These are phyloP conservation scores for Syndactyla subalaris DNA, from an alignment of 2,797 vertebrate species.

Conservation along the genomic window DNA sequence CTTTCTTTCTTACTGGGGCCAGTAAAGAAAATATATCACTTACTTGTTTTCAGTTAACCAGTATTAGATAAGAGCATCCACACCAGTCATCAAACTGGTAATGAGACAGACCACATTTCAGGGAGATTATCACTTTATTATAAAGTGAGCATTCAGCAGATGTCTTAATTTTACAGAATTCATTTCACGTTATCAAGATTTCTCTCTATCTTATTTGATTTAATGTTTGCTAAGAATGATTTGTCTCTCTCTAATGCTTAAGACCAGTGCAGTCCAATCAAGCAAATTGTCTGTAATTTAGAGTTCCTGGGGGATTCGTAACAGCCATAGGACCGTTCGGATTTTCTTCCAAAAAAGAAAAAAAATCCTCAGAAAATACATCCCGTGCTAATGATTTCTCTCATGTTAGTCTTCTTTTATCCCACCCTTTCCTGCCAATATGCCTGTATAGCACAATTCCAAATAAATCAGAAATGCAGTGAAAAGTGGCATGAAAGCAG, in stretches of 20 bases:
- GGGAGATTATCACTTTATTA: conserved; percentile 58
- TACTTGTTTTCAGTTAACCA: conserved; percentile 13
- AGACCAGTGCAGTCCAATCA: conserved; percentile 66
- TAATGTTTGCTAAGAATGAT: conserved; percentile 69
- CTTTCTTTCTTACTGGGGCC: background rate
- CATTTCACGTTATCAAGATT: conserved; percentile 69
- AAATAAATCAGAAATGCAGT: conserved; percentile 68
- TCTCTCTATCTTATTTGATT: conserved; percentile 68
- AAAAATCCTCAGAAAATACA: conserved; percentile 10
- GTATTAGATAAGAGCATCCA: conserved; percentile 29
- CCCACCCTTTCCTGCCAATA: conserved; percentile 63
- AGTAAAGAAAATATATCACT: background rate
- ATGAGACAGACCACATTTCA: conserved; percentile 55
- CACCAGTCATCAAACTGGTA: conserved; percentile 46
- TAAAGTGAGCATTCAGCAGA: conserved; percentile 27
- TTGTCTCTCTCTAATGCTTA: conserved; percentile 66
- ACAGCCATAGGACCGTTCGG: conserved; percentile 52
- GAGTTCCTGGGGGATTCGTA: conserved; percentile 62
- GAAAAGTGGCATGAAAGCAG: conserved; percentile 71
- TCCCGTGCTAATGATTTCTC: conserved; percentile 67
- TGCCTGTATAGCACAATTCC: conserved; percentile 51
- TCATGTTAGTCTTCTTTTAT: conserved; percentile 63
- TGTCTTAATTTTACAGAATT: conserved; percentile 68
- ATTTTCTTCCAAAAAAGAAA: background rate
- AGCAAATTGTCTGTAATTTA: conserved; percentile 71